phyloP scores from a whole-genome alignment of 2,888 invertebrate genomes.

The Andrena flavipes region DNA sequence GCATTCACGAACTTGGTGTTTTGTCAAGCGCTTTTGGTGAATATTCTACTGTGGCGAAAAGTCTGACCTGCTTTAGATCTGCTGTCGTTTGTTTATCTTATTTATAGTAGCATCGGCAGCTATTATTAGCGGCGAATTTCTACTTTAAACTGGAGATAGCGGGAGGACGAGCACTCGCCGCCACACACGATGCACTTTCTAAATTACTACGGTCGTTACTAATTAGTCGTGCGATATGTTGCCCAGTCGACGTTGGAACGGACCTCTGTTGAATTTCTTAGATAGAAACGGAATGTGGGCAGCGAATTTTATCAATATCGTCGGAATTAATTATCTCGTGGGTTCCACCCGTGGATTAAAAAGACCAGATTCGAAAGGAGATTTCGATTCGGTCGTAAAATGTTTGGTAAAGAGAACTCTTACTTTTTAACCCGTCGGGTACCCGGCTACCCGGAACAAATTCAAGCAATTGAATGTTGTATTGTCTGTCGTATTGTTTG shows the following conservation, averaged over 20 bases:
- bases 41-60: not conserved
- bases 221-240: constrained; percentile 61
- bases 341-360: constrained; percentile 16
- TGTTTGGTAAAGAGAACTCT: not conserved
- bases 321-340: constrained; percentile 55
- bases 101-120: constrained; percentile 29
- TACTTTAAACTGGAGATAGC: constrained; percentile 37
- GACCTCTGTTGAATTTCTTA: constrained; percentile 30
- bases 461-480: too few species aligned
- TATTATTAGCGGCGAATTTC: constrained; percentile 42
- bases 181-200: constrained; percentile 55
- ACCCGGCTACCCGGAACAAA: too few species aligned
- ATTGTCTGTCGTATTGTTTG: too few species aligned
- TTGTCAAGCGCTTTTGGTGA: too few species aligned
- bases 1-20: too few species aligned
- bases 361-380: not conserved
- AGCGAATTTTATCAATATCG: constrained; percentile 57
- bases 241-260: constrained; percentile 8
- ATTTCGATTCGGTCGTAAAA: constrained; percentile 3
- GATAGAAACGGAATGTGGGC: constrained; percentile 53
- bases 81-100: constrained; percentile 16
- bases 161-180: not conserved
- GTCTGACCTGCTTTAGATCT: not conserved
- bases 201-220: constrained; percentile 54
- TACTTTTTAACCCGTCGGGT: too few species aligned